phyloP scores from a whole-genome alignment of 92 coral and sea anemone genomes.

The Palythoa caribaeorum region DNA sequence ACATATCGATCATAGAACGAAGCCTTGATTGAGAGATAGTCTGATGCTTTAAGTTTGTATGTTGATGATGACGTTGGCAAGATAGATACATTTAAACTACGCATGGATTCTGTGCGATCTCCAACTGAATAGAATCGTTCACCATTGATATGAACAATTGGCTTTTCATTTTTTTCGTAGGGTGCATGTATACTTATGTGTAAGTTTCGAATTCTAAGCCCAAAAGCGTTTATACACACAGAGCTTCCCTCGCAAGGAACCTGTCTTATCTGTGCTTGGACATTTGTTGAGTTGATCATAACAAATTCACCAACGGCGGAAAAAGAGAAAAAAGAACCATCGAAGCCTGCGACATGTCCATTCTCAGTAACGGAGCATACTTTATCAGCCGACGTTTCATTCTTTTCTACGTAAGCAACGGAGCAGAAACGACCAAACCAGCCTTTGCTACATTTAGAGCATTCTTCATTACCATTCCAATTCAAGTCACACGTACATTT shows the following conservation, averaged over 20 bases:
- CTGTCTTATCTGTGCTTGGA: conserved; percentile 72
- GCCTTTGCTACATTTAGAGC: conserved; percentile 62
- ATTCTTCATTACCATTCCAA: conserved; percentile 65
- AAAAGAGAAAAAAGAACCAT: conserved; percentile 64
- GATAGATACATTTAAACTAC: conserved; percentile 24
- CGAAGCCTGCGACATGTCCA: conserved; percentile 67
- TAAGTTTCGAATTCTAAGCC: conserved; percentile 43
- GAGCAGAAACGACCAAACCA: conserved; percentile 71
- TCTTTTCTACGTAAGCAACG: conserved; percentile 53
- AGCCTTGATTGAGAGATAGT: conserved; percentile 40
- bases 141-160: conserved; percentile 54
- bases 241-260: conserved; percentile 70
- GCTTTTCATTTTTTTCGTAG: conserved; percentile 57
- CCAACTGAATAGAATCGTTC: conserved; percentile 9
- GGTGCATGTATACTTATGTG: conserved; percentile 74
- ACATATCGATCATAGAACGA: conserved; percentile 51
- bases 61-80: conserved; percentile 16
- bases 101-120: conserved; percentile 22
- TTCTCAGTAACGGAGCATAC: conserved; percentile 48
- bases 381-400: conserved; percentile 23
- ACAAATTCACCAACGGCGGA: conserved; percentile 69
- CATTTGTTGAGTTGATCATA: conserved; percentile 51
- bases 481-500: conserved; percentile 57
- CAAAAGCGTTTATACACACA: conserved; percentile 71
- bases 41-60: conserved; percentile 25